Evolutionary conservation across 1,140 invertebrate genomes (phyloP).

Genomic region (Apis florea): DNA sequence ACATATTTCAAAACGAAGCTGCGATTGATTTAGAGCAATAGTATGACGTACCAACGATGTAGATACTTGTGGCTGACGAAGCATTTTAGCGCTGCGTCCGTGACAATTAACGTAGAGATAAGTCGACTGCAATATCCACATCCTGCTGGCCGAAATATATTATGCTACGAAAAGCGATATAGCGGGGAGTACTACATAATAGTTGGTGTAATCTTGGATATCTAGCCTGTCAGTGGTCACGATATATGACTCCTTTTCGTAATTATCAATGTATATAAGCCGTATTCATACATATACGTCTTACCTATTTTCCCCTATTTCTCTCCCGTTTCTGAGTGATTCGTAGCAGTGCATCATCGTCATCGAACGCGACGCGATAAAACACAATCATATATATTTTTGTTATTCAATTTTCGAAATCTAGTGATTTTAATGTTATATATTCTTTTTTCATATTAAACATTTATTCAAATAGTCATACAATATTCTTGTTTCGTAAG

Average conservation of each 20-base stretch:
- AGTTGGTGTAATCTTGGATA: slow-evolving; percentile 35
- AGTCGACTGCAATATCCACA: slow-evolving; percentile 59
- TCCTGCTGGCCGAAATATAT: slow-evolving; percentile 60
- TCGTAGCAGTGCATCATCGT: not conserved
- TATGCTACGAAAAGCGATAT: slow-evolving; percentile 38
- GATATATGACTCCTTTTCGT: slow-evolving; percentile 26
- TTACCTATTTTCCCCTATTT: slow-evolving; percentile 29
- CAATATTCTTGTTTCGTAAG: not conserved
- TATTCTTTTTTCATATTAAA: not conserved
- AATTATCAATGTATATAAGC: slow-evolving; percentile 29
- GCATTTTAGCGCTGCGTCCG: slow-evolving; percentile 68
- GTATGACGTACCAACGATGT: slow-evolving; percentile 61
- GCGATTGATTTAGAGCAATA: slow-evolving; percentile 52
- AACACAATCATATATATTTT: not conserved
- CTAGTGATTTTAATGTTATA: too few species aligned
- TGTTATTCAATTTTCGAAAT: not conserved
- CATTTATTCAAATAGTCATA: not conserved
- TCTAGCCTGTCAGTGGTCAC: slow-evolving; percentile 38
- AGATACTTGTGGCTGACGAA: slow-evolving; percentile 53
- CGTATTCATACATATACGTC: not conserved
- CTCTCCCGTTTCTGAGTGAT: not conserved
- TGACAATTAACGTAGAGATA: slow-evolving; percentile 64
- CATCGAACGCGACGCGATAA: not conserved
- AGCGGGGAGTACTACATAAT: slow-evolving; percentile 30
- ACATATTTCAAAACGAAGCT: not conserved